phyloP scores from a whole-genome alignment of 2,888 invertebrate species.

The Synergus laeviventris region DNA sequence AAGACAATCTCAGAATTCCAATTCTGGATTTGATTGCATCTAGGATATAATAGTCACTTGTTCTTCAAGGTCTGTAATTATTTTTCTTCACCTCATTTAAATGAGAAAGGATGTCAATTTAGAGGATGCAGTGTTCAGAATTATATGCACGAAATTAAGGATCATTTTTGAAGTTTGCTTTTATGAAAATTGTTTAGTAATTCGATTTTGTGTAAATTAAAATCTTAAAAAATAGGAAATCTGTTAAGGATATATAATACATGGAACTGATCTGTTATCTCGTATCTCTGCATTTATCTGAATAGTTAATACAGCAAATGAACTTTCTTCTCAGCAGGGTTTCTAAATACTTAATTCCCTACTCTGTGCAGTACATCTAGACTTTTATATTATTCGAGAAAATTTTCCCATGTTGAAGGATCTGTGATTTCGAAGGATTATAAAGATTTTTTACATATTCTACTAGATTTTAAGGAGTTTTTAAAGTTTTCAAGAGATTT shows the following conservation, averaged over 20 bases:
- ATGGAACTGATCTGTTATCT: slow-evolving; percentile 33
- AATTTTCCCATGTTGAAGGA: not conserved
- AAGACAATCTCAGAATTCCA: not conserved
- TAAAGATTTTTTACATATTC: too few species aligned
- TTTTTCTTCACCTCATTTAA: slow-evolving; percentile 1
- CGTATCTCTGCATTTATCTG: slow-evolving; percentile 32
- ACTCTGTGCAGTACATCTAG: not conserved
- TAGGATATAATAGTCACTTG: not conserved
- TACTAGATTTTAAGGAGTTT: too few species aligned
- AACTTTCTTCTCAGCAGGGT: slow-evolving; percentile 34
- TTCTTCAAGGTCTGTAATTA: slow-evolving; percentile 11
- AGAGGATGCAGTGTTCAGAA: not conserved
- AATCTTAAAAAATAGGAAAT: not conserved
- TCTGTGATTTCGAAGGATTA: not conserved
- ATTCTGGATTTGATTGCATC: slow-evolving; percentile 18
- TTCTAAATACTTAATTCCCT: slow-evolving; percentile 22
- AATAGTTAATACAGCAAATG: not conserved
- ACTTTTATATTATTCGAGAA: not conserved
- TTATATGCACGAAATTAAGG: not conserved
- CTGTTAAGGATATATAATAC: not conserved
- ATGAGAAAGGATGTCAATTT: not conserved
- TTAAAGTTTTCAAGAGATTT: too few species aligned
- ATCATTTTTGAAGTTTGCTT: too few species aligned
- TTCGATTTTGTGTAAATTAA: not conserved
- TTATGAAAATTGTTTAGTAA: too few species aligned